phyloP scores from a whole-genome alignment of 2,113 vertebrate genomes.

The Aix galericulata region DNA sequence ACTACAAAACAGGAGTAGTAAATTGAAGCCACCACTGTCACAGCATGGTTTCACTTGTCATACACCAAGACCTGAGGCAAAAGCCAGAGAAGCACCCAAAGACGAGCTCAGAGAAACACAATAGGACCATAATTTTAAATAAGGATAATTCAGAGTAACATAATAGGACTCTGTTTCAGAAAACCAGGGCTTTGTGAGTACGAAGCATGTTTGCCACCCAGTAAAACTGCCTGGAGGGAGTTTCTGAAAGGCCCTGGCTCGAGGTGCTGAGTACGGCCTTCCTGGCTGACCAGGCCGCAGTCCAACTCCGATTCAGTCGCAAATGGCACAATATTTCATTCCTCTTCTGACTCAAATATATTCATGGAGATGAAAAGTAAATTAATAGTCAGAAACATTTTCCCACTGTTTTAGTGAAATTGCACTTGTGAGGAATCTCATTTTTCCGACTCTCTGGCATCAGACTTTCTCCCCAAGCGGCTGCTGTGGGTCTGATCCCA shows the following conservation, averaged over 20 bases:
- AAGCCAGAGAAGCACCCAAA: not conserved
- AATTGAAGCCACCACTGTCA: not conserved
- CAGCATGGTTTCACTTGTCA: not conserved
- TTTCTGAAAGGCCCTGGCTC: not conserved
- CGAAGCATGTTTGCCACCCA: not conserved
- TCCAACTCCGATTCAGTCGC: not conserved
- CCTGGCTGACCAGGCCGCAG: not conserved
- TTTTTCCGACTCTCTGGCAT: not conserved
- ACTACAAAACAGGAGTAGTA: not conserved
- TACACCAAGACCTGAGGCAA: not conserved
- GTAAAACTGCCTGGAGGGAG: not conserved
- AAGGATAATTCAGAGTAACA: not conserved
- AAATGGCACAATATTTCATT: not conserved
- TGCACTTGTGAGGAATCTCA: not conserved
- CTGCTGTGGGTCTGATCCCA: not conserved
- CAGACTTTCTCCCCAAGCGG: not conserved
- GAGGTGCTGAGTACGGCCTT: not conserved
- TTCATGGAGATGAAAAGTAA: not conserved
- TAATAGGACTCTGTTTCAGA: not conserved
- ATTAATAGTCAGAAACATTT: conserved; percentile 4
- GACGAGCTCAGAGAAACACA: not conserved
- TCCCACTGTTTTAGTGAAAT: not conserved
- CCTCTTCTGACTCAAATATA: not conserved
- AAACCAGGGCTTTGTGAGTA: not conserved
- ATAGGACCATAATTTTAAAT: not conserved